These are phyloP conservation scores for Phragmatobia fuliginosa DNA, from an alignment of 2,888 invertebrate genomes.

Conservation along the genomic window DNA sequence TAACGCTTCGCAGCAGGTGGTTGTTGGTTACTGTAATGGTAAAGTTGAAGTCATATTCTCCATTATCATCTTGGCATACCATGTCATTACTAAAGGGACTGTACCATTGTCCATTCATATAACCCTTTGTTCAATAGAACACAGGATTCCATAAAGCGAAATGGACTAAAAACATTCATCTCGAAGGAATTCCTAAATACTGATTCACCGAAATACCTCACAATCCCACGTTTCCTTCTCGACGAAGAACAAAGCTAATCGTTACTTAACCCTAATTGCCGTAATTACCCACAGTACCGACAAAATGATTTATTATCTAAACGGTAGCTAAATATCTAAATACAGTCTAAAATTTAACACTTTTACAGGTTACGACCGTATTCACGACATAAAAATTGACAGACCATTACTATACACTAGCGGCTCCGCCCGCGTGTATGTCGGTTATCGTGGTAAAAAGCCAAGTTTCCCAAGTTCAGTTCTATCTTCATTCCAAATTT, in stretches of 20 bases:
- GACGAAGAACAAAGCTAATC: conserved; percentile 78
- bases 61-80: background rate
- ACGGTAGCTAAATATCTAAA: conserved; percentile 56
- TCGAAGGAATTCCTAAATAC: conserved; percentile 33
- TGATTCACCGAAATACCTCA: conserved; percentile 47
- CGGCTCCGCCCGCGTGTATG: too few species aligned
- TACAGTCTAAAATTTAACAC: conserved; percentile 39
- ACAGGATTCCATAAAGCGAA: too few species aligned
- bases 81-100: too few species aligned
- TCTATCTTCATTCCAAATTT: too few species aligned
- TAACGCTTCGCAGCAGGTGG: background rate
- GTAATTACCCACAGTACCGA: conserved; percentile 77
- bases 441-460: too few species aligned
- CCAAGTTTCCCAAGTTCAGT: too few species aligned
- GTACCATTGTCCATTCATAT: background rate
- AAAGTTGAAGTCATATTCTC: background rate
- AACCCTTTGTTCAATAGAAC: background rate
- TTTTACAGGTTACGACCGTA: conserved; percentile 12
- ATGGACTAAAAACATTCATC: conserved; percentile 15
- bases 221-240: conserved; percentile 70
- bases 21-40: background rate
- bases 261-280: conserved; percentile 84
- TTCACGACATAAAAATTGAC: background rate
- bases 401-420: too few species aligned
- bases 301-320: conserved; percentile 80